phyloP scores from a whole-genome alignment of 2,888 invertebrate species.

The Bruchidius siliquastri region DNA sequence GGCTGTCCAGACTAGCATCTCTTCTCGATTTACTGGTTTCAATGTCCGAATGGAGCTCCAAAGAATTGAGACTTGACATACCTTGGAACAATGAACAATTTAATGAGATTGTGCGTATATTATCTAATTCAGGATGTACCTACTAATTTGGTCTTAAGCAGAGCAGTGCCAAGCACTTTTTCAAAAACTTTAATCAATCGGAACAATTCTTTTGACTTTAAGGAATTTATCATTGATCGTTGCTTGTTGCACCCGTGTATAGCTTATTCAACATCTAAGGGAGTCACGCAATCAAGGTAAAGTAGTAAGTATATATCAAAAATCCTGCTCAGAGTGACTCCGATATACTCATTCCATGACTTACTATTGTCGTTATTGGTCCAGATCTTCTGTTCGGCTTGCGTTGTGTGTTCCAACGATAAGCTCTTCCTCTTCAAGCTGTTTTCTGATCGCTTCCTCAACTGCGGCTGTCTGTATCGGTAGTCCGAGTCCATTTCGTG shows the following conservation, averaged over 20 bases:
- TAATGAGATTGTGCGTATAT: too few relatives aligned
- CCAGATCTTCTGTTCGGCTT: slow-evolving; percentile 68
- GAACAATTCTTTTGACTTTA: too few relatives aligned
- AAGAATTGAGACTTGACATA: slow-evolving; percentile 75
- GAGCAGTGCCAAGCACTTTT: too few relatives aligned
- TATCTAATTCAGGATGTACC: too few relatives aligned
- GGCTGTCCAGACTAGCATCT: slow-evolving; percentile 76
- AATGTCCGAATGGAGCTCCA: slow-evolving; percentile 46
- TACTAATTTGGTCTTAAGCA: too few relatives aligned
- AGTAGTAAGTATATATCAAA: too few relatives aligned
- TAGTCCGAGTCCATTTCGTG: slow-evolving; percentile 52
- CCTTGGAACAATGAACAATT: slow-evolving; percentile 34
- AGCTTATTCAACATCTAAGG: too few relatives aligned
- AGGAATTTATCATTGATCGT: too few relatives aligned
- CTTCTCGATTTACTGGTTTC: slow-evolving; percentile 61
- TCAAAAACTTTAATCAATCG: too few relatives aligned
- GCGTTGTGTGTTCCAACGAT: slow-evolving; percentile 65
- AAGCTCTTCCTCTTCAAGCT: slow-evolving; percentile 65
- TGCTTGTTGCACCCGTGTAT: too few relatives aligned
- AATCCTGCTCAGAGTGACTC: too few relatives aligned
- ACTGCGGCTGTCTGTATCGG: slow-evolving; percentile 21
- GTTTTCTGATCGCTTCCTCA: slow-evolving; percentile 33
- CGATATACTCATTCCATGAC: slow-evolving; percentile 49
- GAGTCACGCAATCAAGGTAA: too few relatives aligned
- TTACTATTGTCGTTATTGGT: slow-evolving; percentile 73